A percentile compares a stretch with the other conserved stretches of the same genome.
Evolutionary conservation across 2,113 vertebrate genomes (phyloP).

Genomic region (Burhinus oedicnemus): DNA sequence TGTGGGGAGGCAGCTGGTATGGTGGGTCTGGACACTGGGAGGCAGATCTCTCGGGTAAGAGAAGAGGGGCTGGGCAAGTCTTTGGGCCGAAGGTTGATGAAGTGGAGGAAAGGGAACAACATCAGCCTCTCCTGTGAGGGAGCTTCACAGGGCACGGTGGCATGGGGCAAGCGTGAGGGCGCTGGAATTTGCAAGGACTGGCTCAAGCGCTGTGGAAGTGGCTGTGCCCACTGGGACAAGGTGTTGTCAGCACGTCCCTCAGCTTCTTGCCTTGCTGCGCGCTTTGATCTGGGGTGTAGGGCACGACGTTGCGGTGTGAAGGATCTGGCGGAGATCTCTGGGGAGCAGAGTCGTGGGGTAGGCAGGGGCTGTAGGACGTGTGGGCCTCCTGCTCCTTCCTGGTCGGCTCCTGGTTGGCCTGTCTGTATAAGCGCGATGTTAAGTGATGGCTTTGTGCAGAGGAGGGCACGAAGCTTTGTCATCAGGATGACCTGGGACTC

Average conservation of each 20-base stretch:
- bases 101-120: background rate
- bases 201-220: accelerated
- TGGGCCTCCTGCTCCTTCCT: background rate
- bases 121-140: background rate
- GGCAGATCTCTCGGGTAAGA: accelerated
- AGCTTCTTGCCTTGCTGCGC: accelerated
- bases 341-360: background rate
- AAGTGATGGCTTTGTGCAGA: background rate
- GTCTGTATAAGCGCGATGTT: accelerated
- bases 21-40: background rate
- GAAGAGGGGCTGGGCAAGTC: background rate
- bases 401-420: accelerated
- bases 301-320: background rate
- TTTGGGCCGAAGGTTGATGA: background rate
- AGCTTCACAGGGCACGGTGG: background rate
- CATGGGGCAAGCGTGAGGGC: accelerated
- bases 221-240: background rate
- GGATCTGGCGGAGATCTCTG: background rate
- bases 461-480: accelerated
- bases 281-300: background rate
- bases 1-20: background rate
- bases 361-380: background rate
- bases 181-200: background rate
- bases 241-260: background rate
- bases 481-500: background rate